Evolutionary conservation across 2,797 vertebrate species (phyloP).

Genomic region (Cynodonichthys magdalenae): DNA sequence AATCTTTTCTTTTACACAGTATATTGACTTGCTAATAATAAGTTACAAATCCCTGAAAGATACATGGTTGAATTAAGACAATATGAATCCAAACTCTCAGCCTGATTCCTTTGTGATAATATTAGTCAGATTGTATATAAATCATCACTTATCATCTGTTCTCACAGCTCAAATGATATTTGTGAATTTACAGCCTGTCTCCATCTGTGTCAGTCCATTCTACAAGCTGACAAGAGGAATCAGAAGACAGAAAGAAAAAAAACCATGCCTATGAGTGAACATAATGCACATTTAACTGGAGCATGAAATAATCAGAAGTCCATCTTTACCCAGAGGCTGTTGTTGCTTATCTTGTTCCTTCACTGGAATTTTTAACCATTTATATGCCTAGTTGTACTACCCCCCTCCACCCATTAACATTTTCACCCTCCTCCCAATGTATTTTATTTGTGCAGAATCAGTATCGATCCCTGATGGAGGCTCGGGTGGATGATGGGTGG

Average conservation of each 20-base stretch:
- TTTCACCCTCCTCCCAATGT: slow-evolving; percentile 2
- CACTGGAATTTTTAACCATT: background rate
- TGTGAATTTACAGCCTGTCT: slow-evolving; percentile 52
- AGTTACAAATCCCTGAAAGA: too few relatives aligned
- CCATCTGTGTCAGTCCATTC: slow-evolving; percentile 52
- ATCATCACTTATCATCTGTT: slow-evolving; percentile 40
- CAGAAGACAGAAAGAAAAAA: slow-evolving; percentile 13
- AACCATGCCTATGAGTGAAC: slow-evolving; percentile 27
- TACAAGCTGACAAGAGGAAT: slow-evolving; percentile 26
- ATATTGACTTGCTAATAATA: too few relatives aligned
- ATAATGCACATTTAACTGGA: slow-evolving; percentile 59
- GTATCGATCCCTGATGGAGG: slow-evolving; percentile 73
- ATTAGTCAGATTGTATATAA: slow-evolving; percentile 30
- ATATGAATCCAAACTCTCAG: slow-evolving; percentile 13
- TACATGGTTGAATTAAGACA: background rate
- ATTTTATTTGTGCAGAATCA: slow-evolving; percentile 50
- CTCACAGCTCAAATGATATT: slow-evolving; percentile 43
- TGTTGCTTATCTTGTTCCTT: background rate
- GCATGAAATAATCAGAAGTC: slow-evolving; percentile 65
- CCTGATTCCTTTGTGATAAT: slow-evolving; percentile 10
- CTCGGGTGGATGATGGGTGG: slow-evolving; percentile 38
- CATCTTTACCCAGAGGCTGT: background rate
- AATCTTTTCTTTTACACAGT: too few relatives aligned
- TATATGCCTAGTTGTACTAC: too few relatives aligned
- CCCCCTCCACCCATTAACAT: too few relatives aligned